These are phyloP conservation scores for Stenotaenia linearis DNA, from an alignment of 2,888 invertebrate genomes.

Conservation along the genomic window DNA sequence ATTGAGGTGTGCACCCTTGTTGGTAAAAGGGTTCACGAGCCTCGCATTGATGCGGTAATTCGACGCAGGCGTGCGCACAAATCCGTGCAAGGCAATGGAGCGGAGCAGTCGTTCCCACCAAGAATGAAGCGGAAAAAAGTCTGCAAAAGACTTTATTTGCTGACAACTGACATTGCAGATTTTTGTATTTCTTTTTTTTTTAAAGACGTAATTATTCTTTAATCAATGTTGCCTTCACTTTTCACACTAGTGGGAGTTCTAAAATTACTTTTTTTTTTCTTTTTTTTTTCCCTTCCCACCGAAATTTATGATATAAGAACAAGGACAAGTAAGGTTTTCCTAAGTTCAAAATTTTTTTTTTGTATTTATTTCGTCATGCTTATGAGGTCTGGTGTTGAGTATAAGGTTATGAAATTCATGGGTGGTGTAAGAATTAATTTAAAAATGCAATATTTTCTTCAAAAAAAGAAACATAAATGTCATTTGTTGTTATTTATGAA, in stretches of 20 bases:
- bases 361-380: neutral
- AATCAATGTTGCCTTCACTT: no score
- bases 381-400: neutral
- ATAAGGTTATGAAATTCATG: neutral
- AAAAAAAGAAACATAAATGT: no score
- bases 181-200: neutral
- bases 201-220: neutral
- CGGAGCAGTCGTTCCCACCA: neutral
- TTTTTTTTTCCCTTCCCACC: no score
- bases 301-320: neutral
- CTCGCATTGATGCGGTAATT: neutral
- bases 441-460: neutral
- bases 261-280: no score
- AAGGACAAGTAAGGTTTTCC: neutral
- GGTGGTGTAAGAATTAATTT: neutral
- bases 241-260: no score
- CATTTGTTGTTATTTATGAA: no score
- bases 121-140: neutral
- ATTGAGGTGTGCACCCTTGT: neutral
- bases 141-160: neutral
- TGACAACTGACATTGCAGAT: neutral
- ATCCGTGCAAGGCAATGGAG: neutral
- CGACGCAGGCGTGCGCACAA: neutral
- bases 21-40: neutral
- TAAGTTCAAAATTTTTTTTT: neutral